These are phyloP conservation scores for Tenebrosternarchus preto DNA, from an alignment of 2,113 vertebrate genomes.

Conservation along the genomic window DNA sequence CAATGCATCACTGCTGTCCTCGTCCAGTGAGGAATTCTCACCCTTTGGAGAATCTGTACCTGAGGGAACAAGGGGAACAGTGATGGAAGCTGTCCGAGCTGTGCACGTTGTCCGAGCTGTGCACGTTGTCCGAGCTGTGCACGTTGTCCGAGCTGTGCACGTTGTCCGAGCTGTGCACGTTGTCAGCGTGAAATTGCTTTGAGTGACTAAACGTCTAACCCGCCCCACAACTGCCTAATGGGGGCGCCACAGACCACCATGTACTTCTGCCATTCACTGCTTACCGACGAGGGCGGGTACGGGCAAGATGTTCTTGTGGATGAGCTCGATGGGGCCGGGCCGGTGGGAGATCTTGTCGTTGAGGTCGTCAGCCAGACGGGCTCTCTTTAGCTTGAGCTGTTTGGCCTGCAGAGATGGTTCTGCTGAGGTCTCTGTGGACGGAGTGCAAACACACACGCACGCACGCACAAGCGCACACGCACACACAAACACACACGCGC, in stretches of 20 bases:
- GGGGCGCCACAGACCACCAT: not conserved
- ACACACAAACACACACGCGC: not conserved
- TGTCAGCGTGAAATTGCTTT: not conserved
- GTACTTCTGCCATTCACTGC: not conserved
- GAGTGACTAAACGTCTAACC: not conserved
- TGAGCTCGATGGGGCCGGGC: conserved; percentile 93
- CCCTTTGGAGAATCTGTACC: conserved; percentile 84
- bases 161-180: not conserved
- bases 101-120: too few species aligned
- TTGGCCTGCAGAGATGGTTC: conserved; percentile 97
- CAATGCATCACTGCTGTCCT: conserved; percentile 96
- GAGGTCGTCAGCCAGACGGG: conserved; percentile 92
- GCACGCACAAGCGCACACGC: conserved; percentile 64
- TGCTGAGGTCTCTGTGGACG: conserved; percentile 87
- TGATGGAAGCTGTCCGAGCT: not conserved
- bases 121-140: not conserved
- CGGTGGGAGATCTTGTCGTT: conserved; percentile 97
- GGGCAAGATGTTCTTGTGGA: conserved; percentile 97
- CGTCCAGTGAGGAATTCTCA: conserved; percentile 92
- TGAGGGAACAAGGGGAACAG: conserved; percentile 35
- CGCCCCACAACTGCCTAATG: not conserved
- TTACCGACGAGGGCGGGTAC: conserved; percentile 74
- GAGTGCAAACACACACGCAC: conserved; percentile 61
- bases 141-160: not conserved
- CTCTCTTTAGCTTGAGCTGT: conserved; percentile 94